Evolutionary conservation across 2,797 vertebrate genomes (phyloP).

Genomic region (Meda fulgida): DNA sequence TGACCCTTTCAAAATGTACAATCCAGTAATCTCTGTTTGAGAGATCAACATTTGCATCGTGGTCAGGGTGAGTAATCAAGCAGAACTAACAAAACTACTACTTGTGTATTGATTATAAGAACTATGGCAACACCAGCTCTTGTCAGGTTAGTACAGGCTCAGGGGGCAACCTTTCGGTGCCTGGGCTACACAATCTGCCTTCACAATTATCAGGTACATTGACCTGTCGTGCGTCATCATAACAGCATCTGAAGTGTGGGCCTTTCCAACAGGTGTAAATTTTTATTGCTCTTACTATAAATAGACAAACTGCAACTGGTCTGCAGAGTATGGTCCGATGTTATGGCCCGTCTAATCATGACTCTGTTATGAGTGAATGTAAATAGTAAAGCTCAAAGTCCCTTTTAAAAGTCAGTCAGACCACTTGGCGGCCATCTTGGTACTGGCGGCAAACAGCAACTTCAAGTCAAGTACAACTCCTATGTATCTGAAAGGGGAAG

Average conservation of each 20-base stretch:
- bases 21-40: background rate
- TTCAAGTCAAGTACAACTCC: background rate
- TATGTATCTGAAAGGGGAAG: background rate
- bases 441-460: background rate
- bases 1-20: slow-evolving; percentile 10
- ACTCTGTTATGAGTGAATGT: background rate
- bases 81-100: background rate
- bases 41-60: background rate
- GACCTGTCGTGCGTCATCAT: background rate
- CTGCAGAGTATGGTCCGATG: no score
- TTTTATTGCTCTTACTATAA: slow-evolving; percentile 39
- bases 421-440: background rate
- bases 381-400: slow-evolving; percentile 4
- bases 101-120: background rate
- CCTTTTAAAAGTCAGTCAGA: background rate
- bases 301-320: background rate
- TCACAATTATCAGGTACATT: background rate
- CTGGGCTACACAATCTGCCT: background rate
- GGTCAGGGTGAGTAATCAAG: background rate
- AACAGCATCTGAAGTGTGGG: background rate
- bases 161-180: background rate
- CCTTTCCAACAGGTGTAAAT: background rate
- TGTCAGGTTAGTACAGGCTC: background rate
- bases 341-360: no score
- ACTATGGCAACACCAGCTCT: slow-evolving; percentile 9